Evolutionary conservation across 2,888 invertebrate genomes (phyloP).

Genomic region (Athrips mouffetella): DNA sequence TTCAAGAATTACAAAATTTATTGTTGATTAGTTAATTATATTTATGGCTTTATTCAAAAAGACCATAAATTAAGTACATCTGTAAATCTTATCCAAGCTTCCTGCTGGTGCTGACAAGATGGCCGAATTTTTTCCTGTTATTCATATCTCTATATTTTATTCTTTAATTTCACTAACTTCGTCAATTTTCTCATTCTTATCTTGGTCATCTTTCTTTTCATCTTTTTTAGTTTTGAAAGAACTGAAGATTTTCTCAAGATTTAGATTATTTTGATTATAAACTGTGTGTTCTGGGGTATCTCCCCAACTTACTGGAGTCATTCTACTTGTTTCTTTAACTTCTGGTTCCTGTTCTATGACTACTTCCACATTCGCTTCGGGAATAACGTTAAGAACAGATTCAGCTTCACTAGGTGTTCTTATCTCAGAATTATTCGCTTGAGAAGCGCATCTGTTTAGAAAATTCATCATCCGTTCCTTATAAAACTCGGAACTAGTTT

Average conservation of each 20-base stretch:
- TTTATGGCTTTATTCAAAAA: no score
- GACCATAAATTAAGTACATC: no score
- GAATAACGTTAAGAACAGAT: slow-evolving; percentile 49
- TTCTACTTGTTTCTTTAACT: slow-evolving; percentile 25
- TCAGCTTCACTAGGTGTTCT: slow-evolving; percentile 55
- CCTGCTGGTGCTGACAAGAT: no score
- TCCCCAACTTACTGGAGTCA: slow-evolving; percentile 65
- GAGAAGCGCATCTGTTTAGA: slow-evolving; percentile 60
- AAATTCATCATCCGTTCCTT: slow-evolving; percentile 70
- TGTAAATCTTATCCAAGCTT: no score
- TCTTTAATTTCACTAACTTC: background rate
- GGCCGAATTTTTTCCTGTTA: no score
- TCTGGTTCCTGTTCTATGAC: slow-evolving; percentile 16
- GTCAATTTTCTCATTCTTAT: background rate
- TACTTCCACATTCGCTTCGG: slow-evolving; percentile 44
- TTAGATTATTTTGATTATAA: slow-evolving; percentile 69
- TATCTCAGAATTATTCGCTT: slow-evolving; percentile 52
- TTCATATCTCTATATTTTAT: background rate
- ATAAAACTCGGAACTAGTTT: slow-evolving; percentile 66
- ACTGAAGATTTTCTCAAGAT: slow-evolving; percentile 64
- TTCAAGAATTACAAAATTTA: no score
- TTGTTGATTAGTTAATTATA: no score
- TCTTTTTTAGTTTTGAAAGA: slow-evolving; percentile 56
- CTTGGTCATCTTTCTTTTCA: slow-evolving; percentile 20
- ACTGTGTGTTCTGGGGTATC: slow-evolving; percentile 62